These are phyloP conservation scores for Trachelus iudaicus DNA, from an alignment of 2,888 invertebrate species.

Conservation along the genomic window DNA sequence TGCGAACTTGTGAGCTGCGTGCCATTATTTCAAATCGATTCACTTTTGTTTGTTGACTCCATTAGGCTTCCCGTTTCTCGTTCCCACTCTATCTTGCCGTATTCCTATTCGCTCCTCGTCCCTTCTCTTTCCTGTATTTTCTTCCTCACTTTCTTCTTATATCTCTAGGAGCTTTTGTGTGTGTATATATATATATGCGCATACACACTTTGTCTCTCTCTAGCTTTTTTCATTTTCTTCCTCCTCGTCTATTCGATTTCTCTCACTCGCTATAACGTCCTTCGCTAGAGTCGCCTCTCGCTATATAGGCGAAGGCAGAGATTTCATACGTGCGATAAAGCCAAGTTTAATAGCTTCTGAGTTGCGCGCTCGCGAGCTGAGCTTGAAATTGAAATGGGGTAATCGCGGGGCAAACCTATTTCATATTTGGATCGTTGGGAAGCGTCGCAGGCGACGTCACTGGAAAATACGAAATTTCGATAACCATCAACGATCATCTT, in stretches of 20 bases:
- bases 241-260: slow-evolving; percentile 2
- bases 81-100: slow-evolving; percentile 16
- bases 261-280: slow-evolving; percentile 1
- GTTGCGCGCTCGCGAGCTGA: slow-evolving; percentile 1
- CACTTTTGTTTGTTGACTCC: slow-evolving; percentile 63
- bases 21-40: slow-evolving; percentile 62
- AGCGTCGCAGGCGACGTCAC: too few relatives aligned
- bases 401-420: background rate
- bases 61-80: slow-evolving; percentile 43
- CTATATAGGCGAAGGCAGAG: slow-evolving; percentile 10
- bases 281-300: background rate
- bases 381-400: slow-evolving; percentile 6
- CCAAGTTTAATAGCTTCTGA: slow-evolving; percentile 27
- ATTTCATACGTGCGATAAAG: slow-evolving; percentile 30
- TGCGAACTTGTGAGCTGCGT: slow-evolving; percentile 39
- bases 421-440: too few relatives aligned
- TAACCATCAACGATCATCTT: too few relatives aligned
- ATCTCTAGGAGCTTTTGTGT: slow-evolving; percentile 21
- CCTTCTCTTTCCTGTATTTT: slow-evolving; percentile 23
- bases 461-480: too few relatives aligned
- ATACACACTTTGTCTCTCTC: background rate
- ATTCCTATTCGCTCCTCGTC: slow-evolving; percentile 22
- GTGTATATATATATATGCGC: too few relatives aligned
- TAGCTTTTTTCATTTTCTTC: slow-evolving; percentile 8
- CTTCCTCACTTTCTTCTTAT: slow-evolving; percentile 22